Conservation (phyloP, 2,113 vertebrate genomes). For the Glaucomys volans region DNA sequence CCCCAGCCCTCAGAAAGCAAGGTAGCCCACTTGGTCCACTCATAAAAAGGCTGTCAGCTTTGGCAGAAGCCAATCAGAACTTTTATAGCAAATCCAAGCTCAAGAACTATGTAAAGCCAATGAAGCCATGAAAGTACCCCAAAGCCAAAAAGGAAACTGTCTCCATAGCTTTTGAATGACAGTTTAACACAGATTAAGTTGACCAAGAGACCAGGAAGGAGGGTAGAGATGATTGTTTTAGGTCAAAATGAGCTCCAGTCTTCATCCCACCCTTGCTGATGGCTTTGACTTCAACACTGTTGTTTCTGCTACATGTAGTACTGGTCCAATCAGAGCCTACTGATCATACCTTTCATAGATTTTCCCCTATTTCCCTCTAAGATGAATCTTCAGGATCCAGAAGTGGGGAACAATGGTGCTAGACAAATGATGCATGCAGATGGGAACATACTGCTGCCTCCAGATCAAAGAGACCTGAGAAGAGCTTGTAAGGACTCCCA, state of each 20-base stretch:
- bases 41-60: background rate
- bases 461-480: background rate
- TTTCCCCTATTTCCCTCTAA: background rate
- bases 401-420: background rate
- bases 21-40: background rate
- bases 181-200: background rate
- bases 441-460: background rate
- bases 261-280: background rate
- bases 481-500: background rate
- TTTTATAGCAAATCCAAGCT: constrained; percentile 10
- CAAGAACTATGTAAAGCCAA: background rate
- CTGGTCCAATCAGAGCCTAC: background rate
- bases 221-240: background rate
- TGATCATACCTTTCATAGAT: background rate
- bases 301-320: background rate
- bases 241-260: background rate
- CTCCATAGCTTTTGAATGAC: background rate
- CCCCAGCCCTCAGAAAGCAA: background rate
- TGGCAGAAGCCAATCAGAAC: background rate
- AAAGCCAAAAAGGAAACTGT: background rate
- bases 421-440: background rate
- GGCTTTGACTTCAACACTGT: background rate
- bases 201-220: background rate
- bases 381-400: background rate
- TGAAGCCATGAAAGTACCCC: background rate